These are phyloP conservation scores for Sceliomorpha sp. DNA, from an alignment of 2,888 invertebrate genomes.

Conservation along the genomic window DNA sequence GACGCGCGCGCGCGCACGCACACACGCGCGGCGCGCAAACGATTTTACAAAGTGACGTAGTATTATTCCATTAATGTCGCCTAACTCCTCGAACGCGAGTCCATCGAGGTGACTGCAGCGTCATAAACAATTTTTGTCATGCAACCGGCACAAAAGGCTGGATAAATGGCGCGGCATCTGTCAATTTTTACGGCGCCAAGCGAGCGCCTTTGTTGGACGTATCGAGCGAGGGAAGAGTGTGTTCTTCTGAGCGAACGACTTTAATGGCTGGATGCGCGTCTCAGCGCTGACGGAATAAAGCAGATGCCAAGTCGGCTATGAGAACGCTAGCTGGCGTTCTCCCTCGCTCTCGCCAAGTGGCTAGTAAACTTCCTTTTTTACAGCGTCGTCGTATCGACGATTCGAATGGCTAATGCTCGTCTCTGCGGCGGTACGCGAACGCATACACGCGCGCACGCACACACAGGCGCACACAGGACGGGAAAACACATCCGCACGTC, in stretches of 20 bases:
- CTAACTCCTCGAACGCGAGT: conserved; percentile 27
- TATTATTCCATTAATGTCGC: not conserved
- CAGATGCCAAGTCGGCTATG: conserved; percentile 52
- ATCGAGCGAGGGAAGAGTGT: conserved; percentile 34
- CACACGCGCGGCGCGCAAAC: too few relatives aligned
- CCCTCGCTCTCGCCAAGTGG: conserved; percentile 29
- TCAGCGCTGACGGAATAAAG: conserved; percentile 55
- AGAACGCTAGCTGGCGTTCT: too few relatives aligned
- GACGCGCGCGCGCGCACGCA: too few relatives aligned
- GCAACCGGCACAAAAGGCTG: conserved; percentile 35
- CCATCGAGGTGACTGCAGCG: conserved; percentile 31
- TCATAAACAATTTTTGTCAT: conserved; percentile 51
- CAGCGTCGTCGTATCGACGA: conserved; percentile 42
- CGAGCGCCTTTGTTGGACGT: conserved; percentile 46
- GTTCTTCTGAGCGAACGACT: conserved; percentile 55
- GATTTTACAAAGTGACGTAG: too few relatives aligned
- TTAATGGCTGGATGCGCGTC: conserved; percentile 43
- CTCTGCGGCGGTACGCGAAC: conserved; percentile 13
- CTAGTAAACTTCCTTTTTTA: conserved; percentile 55
- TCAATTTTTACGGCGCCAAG: conserved; percentile 52
- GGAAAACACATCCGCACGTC: too few relatives aligned
- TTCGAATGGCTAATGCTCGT: conserved; percentile 56
- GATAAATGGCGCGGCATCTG: conserved; percentile 51
- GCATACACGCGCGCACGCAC: too few relatives aligned
- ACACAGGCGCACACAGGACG: too few relatives aligned